Evolutionary conservation across 2,113 vertebrate genomes (phyloP).

Genomic region (Tympanuchus pallidicinctus): DNA sequence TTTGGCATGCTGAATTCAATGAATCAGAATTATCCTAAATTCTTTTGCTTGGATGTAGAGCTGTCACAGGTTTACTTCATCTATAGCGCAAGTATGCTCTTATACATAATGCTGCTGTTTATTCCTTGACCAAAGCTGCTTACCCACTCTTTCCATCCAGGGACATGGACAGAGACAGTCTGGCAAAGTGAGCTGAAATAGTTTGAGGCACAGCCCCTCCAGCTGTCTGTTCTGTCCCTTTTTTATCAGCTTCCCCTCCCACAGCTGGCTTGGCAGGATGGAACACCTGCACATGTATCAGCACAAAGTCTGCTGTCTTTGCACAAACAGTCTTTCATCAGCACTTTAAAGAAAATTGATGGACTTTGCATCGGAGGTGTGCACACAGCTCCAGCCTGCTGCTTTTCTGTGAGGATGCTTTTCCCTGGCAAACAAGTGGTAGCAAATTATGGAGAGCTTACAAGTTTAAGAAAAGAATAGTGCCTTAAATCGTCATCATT

Average conservation of each 20-base stretch:
- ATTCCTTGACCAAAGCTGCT: not conserved
- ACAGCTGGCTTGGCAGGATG: not conserved
- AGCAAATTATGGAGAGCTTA: not conserved
- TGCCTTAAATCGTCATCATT: not conserved
- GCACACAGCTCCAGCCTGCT: not conserved
- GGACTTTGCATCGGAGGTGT: not conserved
- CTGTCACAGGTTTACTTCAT: not conserved
- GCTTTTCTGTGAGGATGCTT: not conserved
- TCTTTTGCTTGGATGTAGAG: not conserved
- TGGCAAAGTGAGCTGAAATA: not conserved
- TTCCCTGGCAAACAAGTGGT: not conserved
- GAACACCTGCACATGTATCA: not conserved
- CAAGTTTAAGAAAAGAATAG: not conserved
- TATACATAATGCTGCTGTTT: not conserved
- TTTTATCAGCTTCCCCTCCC: not conserved
- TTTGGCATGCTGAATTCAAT: not conserved
- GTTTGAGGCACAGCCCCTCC: not conserved
- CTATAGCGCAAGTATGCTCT: not conserved
- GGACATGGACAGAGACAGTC: not conserved
- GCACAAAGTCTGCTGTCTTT: not conserved
- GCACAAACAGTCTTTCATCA: not conserved
- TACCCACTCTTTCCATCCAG: not conserved
- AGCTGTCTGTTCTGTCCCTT: not conserved
- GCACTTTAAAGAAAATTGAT: conserved; percentile 8
- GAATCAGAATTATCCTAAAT: not conserved